Evolutionary conservation across 2,888 invertebrate species (phyloP).

Genomic region (Eretmocerus hayati): DNA sequence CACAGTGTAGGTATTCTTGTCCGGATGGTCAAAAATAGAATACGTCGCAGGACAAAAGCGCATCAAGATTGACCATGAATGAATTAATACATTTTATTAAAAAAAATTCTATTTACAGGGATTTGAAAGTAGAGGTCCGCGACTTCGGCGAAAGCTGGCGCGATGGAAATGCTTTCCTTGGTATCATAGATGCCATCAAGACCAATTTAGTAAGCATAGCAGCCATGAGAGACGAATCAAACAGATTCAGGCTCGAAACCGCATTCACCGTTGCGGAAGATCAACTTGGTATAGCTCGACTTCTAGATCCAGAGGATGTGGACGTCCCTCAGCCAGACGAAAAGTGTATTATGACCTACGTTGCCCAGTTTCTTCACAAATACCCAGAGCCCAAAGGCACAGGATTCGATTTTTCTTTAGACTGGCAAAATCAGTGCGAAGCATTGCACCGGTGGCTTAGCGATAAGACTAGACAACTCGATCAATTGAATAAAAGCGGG

Average conservation of each 20-base stretch:
- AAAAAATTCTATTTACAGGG: conserved; percentile 57
- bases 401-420: conserved; percentile 65
- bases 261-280: conserved; percentile 90
- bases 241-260: conserved; percentile 77
- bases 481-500: conserved; percentile 69
- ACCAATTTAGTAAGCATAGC: conserved; percentile 86
- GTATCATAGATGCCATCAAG: conserved; percentile 90
- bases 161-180: conserved; percentile 91
- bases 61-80: too few relatives aligned
- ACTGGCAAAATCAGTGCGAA: conserved; percentile 75
- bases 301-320: conserved; percentile 92
- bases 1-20: too few relatives aligned
- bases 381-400: conserved; percentile 81
- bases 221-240: conserved; percentile 69
- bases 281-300: conserved; percentile 82
- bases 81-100: too few relatives aligned
- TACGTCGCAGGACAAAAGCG: too few relatives aligned
- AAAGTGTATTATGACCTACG: conserved; percentile 97
- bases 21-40: too few relatives aligned
- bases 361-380: conserved; percentile 94
- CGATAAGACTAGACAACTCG: conserved; percentile 69
- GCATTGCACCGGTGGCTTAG: conserved; percentile 75
- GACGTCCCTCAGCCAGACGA: conserved; percentile 95
- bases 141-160: conserved; percentile 96
- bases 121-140: conserved; percentile 78